Evolutionary conservation across 2,113 vertebrate genomes (phyloP).

Genomic region (Ophiodon elongatus): DNA sequence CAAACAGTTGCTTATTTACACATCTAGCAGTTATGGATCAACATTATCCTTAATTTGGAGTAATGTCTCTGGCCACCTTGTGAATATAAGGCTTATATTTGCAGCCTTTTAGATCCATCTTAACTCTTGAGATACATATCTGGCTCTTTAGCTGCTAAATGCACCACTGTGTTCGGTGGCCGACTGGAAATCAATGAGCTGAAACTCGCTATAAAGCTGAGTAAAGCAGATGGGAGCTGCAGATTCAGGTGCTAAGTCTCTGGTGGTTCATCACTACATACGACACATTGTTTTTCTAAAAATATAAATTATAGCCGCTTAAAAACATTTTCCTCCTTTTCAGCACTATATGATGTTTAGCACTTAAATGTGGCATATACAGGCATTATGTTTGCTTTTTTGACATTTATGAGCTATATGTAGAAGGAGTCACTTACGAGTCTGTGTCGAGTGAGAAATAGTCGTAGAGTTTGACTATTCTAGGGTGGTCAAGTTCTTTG

Average conservation of each 20-base stretch:
- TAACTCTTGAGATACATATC: background rate
- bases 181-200: background rate
- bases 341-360: background rate
- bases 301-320: background rate
- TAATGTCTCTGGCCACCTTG: background rate
- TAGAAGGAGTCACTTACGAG: slow-evolving; percentile 88
- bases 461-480: slow-evolving; percentile 97
- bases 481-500: slow-evolving; percentile 96
- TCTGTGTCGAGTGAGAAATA: slow-evolving; percentile 97
- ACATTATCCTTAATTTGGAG: background rate
- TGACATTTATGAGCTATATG: background rate
- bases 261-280: too few species aligned
- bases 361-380: background rate
- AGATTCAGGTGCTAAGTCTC: too few species aligned
- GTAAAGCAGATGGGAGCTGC: background rate
- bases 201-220: background rate
- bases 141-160: background rate
- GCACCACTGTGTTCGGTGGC: background rate
- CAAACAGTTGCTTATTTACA: background rate
- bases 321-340: background rate
- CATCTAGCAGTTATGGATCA: background rate
- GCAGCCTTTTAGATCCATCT: background rate
- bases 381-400: background rate
- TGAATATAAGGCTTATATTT: background rate
- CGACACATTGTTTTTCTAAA: background rate